A percentile compares a stretch with the other conserved stretches of the same genome.
These are phyloP conservation scores for Sitta europaea DNA, from an alignment of 2,113 vertebrate species.

Conservation along the genomic window DNA sequence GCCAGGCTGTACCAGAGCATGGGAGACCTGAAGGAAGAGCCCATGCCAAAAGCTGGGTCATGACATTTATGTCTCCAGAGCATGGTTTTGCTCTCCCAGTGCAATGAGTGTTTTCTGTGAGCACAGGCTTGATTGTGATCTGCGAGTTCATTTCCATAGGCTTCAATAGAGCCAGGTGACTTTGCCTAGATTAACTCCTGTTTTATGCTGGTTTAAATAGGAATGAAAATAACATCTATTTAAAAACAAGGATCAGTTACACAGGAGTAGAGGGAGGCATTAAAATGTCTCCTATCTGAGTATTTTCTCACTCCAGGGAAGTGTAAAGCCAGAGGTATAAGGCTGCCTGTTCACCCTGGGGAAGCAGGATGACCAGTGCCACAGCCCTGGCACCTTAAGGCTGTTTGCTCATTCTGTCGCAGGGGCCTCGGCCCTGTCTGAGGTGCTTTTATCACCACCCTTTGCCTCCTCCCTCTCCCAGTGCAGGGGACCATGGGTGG, in stretches of 20 bases:
- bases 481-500: rapidly evolving
- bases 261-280: not conserved
- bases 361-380: not conserved
- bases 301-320: not conserved
- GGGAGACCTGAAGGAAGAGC: not conserved
- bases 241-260: not conserved
- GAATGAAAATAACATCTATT: not conserved
- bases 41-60: not conserved
- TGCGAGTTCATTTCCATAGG: not conserved
- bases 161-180: not conserved
- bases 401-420: not conserved
- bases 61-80: conserved; percentile 5
- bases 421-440: not conserved
- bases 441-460: not conserved
- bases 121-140: not conserved
- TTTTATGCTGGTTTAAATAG: not conserved
- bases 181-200: not conserved
- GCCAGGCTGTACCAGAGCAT: not conserved
- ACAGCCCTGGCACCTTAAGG: not conserved
- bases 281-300: not conserved
- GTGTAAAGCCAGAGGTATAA: not conserved
- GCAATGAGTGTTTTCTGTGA: not conserved
- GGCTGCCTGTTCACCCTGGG: not conserved
- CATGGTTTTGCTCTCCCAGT: not conserved
- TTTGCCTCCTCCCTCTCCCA: not conserved